Evolutionary conservation across 2,797 vertebrate genomes (phyloP), one percentile per base, ranked within the genome.

Genomic region (Oophaga sylvatica): DNA sequence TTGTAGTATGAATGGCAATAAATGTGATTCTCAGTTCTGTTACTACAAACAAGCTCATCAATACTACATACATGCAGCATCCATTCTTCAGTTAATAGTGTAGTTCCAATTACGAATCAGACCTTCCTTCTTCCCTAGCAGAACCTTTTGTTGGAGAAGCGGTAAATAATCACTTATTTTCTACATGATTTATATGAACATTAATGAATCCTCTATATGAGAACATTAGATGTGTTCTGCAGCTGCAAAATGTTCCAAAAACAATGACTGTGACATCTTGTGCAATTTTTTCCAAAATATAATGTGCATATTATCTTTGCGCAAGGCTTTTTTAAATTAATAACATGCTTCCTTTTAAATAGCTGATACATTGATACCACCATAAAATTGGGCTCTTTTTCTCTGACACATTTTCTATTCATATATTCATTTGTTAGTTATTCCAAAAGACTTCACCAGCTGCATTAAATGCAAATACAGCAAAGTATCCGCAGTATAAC

Each of bases 351-450:
- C 77, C 29, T 60, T 80, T 60, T 35, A 60, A 80, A 53, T 79
- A 35, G 77, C n/a, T 60, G 57, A 60, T 80, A 80, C 77, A 80
- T 80, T 31, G 56, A 80, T 80, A 35, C 67, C 48, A 48, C 16
- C 41, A 65, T 68, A 53, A 68, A 68, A 82, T 56, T 82, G 63
- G 13, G 62, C 41, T 68, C 11, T 67, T 65, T 57, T 80, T n/a
- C 41, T 67, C 8, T 20, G 1, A 45, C 65, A 82, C 63, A 82
- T 82, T 82, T 82, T 22, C 63, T 68, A 82, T 82, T 82, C 80
- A 82, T 82, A n/a, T 82, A 82, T 82, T 82, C 63, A 82, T 82
- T 82, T 82, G 80, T 82, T 81, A 81, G 60, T 65, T 82, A 56
- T 82, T 82, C 80, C 80, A 53, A 29, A 68, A 82, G 80, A 16